Evolutionary conservation across 2,888 invertebrate species (phyloP), one percentile per base, ranked within the genome.

Genomic region (Hirudinaria manillensis): DNA sequence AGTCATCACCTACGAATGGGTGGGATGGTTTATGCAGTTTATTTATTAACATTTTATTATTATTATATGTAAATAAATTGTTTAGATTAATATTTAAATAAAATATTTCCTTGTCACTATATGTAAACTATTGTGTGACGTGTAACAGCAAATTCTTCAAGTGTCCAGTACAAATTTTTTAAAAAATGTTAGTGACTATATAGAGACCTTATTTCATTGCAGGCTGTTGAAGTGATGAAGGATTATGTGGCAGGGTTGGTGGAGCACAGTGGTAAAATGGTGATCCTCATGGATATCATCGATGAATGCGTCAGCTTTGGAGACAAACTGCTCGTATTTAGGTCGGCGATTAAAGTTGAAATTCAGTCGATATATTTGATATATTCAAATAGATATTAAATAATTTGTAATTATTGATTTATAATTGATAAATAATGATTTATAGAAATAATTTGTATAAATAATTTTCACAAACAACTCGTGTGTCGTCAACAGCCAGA

Each of bases 181-280:
- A 2, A 16, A 19, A 1, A 13, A 16, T 16, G 16, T 32, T 65
- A 61, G 29, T 61, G 61, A 6, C 7, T 27, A 7, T 27, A 27
- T 6, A 61, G 61, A 27, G 61, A 27, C 10, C 29, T 61, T n/a
- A 21, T 27, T 61, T 61, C 19, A 6, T 10, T 61, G 13, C 77
- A 87, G 88, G 87, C 87, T 0, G 83, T 86, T 72, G 82, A 82
- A 4, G 78, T 86, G 2, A 82, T 88, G 81, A 83, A 83, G 77
- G 82, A 84, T 80, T 98, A 98, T 84, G 87, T 90, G 77, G 91
- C 93, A 0, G 95, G 94, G n/a, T 87, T 91, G 61, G 89, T 96
- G 79, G 93, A 93, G 82, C 93, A 94, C 83, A 94, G 96, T 2
- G 93, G 93, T 1, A 99, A 99, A 87, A 93, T 99, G 91, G 90